phyloP scores from a whole-genome alignment of 1,140 invertebrate species.

The Eueides isabella region DNA sequence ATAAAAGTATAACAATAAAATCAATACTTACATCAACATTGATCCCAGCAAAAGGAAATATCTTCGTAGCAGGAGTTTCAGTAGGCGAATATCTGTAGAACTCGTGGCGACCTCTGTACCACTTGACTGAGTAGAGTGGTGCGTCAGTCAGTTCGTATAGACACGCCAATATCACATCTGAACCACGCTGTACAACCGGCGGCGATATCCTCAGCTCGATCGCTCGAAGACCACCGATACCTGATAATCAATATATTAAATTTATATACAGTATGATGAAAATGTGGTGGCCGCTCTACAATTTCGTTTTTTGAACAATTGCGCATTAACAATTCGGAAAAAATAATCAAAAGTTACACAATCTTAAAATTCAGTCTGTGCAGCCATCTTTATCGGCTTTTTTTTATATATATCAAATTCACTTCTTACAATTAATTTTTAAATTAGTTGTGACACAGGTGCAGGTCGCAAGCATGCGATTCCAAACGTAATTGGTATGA shows the following conservation, averaged over 20 bases:
- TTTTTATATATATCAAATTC: too few relatives aligned
- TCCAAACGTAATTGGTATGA: too few relatives aligned
- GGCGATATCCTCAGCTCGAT: conserved; percentile 76
- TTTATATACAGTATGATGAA: not conserved
- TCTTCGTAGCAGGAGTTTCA: conserved; percentile 85
- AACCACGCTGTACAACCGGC: conserved; percentile 73
- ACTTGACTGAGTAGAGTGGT: conserved; percentile 89
- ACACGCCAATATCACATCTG: conserved; percentile 80
- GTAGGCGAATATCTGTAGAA: conserved; percentile 88
- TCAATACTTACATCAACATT: conserved; percentile 87
- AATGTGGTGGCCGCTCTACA: too few relatives aligned
- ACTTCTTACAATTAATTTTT: too few relatives aligned
- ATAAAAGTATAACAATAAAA: not conserved
- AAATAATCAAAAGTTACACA: too few relatives aligned
- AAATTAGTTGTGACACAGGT: too few relatives aligned
- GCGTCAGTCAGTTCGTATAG: conserved; percentile 87
- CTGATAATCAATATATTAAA: conserved; percentile 45
- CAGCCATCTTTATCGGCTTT: too few relatives aligned
- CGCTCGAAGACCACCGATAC: conserved; percentile 73
- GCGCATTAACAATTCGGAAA: too few relatives aligned
- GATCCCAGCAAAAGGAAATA: conserved; percentile 86
- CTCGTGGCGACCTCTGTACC: conserved; percentile 88
- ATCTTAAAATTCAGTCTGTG: too few relatives aligned
- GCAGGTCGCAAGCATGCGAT: too few relatives aligned
- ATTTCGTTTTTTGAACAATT: too few relatives aligned